phyloP scores from a whole-genome alignment of 2,888 invertebrate species.

The Dasypogon diadema region DNA sequence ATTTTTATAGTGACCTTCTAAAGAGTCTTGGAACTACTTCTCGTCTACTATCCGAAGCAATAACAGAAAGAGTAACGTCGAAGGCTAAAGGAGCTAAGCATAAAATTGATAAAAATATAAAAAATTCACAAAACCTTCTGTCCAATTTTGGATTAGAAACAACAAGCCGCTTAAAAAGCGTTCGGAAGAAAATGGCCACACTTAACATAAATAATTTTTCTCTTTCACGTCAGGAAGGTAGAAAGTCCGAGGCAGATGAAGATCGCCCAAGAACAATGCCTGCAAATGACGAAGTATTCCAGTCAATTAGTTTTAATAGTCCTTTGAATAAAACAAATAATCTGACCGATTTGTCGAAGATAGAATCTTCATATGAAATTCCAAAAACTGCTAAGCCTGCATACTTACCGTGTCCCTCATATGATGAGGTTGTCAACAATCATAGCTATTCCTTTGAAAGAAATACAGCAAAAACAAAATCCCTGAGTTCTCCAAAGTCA shows the following conservation, averaged over 20 bases:
- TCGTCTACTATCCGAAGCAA: conserved; percentile 66
- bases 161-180: conserved; percentile 63
- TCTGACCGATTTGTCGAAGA: conserved; percentile 61
- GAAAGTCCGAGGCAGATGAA: conserved; percentile 58
- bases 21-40: conserved; percentile 67
- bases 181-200: conserved; percentile 61
- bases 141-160: conserved; percentile 64
- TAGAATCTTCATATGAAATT: conserved; percentile 64
- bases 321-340: conserved; percentile 63
- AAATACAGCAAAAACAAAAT: background rate
- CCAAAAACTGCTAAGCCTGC: conserved; percentile 60
- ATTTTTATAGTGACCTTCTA: conserved; percentile 64
- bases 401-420: conserved; percentile 62
- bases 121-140: conserved; percentile 64
- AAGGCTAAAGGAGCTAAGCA: conserved; percentile 66
- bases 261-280: conserved; percentile 66
- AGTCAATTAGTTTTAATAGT: conserved; percentile 66
- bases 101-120: conserved; percentile 66
- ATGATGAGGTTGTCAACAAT: conserved; percentile 62
- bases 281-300: conserved; percentile 66
- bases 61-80: conserved; percentile 65
- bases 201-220: conserved; percentile 57
- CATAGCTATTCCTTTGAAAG: background rate
- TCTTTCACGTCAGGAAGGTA: conserved; percentile 55
- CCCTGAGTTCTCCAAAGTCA: background rate